Conservation (phyloP, 2,113 vertebrate species). For the Silurus glanis region DNA sequence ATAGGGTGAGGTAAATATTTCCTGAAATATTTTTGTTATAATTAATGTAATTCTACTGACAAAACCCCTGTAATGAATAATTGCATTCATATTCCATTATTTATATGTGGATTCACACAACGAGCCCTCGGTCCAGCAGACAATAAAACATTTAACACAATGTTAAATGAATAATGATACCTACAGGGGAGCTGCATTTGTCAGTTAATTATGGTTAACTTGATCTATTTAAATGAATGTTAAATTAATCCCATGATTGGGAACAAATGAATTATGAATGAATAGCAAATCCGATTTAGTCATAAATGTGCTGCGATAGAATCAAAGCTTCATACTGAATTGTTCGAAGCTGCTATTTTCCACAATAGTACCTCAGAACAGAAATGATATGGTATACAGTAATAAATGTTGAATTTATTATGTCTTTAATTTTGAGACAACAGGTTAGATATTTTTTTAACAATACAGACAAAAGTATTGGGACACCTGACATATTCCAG, state of each 20-base stretch:
- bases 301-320: neutral
- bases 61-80: neutral
- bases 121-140: neutral
- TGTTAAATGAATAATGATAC: slow-evolving; percentile 17
- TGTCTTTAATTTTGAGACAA: neutral
- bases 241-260: neutral
- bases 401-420: neutral
- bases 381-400: neutral
- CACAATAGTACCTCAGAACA: neutral
- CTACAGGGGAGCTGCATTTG: slow-evolving; percentile 7
- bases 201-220: slow-evolving; percentile 14
- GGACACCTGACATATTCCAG: no score
- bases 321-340: neutral
- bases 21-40: neutral
- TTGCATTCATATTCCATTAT: neutral
- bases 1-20: neutral
- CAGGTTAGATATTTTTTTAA: neutral
- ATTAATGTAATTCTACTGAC: neutral
- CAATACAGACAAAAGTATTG: neutral
- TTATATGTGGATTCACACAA: neutral
- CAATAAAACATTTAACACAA: neutral
- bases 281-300: neutral
- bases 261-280: slow-evolving; percentile 11
- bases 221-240: slow-evolving; percentile 5
- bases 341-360: slow-evolving; percentile 2